phyloP scores from a whole-genome alignment of 35 echinoderm and acorn worm genomes.

The Amphiura filiformis region DNA sequence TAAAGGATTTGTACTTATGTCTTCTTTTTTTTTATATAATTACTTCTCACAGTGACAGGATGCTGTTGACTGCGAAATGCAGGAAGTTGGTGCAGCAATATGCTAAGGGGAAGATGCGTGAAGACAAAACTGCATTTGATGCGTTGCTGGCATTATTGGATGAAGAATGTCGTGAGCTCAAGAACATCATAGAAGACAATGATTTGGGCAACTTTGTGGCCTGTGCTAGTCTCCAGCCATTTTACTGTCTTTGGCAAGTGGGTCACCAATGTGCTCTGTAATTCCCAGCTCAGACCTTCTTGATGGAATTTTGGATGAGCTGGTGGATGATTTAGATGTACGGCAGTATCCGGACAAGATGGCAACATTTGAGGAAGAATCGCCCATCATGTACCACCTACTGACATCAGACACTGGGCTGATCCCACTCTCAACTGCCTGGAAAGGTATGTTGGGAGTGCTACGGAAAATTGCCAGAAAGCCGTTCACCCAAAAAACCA shows the following conservation, averaged over 20 bases:
- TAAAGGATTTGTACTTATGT: not conserved
- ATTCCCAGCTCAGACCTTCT: not conserved
- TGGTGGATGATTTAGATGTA: not conserved
- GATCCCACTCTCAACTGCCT: not conserved
- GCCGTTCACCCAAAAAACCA: not conserved
- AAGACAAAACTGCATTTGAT: too few relatives aligned
- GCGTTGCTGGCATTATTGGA: too few relatives aligned
- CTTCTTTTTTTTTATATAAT: not conserved
- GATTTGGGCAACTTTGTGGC: too few relatives aligned
- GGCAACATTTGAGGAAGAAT: not conserved
- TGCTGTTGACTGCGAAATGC: not conserved
- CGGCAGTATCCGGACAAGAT: not conserved
- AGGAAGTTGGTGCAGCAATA: not conserved
- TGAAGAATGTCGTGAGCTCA: too few relatives aligned
- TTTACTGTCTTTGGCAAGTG: not conserved
- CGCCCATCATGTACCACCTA: not conserved
- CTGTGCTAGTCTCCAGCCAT: too few relatives aligned
- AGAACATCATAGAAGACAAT: too few relatives aligned
- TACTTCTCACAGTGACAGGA: not conserved
- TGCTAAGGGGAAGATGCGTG: not conserved
- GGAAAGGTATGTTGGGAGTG: not conserved
- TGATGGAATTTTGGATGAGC: not conserved
- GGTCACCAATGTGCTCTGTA: not conserved
- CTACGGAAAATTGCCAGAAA: not conserved
- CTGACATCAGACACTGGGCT: not conserved